phyloP scores from a whole-genome alignment of 1,140 invertebrate genomes.

The Drosophila setifemur region DNA sequence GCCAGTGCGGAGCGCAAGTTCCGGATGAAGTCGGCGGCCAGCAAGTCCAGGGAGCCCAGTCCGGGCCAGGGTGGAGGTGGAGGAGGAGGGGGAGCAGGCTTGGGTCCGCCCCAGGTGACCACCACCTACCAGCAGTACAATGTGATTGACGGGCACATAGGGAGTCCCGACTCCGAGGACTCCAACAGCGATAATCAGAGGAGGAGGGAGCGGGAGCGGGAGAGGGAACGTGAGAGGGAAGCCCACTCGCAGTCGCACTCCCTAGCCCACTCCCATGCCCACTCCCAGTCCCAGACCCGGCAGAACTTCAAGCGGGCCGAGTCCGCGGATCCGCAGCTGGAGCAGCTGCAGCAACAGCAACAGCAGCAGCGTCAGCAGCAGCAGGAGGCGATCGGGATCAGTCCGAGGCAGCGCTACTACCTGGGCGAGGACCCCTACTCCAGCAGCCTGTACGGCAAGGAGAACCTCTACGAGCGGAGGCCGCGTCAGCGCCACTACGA shows the following conservation, averaged over 20 bases:
- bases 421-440: constrained; percentile 92
- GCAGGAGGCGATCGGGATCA: too few relatives aligned
- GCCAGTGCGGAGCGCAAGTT: constrained; percentile 88
- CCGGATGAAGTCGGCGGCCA: constrained; percentile 83
- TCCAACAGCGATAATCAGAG: constrained; percentile 45
- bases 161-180: constrained; percentile 68
- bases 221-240: constrained; percentile 2
- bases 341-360: constrained; percentile 46
- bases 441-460: constrained; percentile 90
- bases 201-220: constrained; percentile 10
- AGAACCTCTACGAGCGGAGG: constrained; percentile 88
- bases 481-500: constrained; percentile 39
- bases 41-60: constrained; percentile 83
- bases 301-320: constrained; percentile 49
- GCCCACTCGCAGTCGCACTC: too few relatives aligned
- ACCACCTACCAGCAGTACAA: constrained; percentile 86
- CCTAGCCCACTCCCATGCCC: too few relatives aligned
- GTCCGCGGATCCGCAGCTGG: constrained; percentile 55
- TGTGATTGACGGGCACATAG: constrained; percentile 85
- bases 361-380: too few relatives aligned
- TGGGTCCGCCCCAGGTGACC: constrained; percentile 67
- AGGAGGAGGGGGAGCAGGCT: too few relatives aligned
- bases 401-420: constrained; percentile 89
- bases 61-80: constrained; percentile 73
- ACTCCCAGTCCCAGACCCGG: constrained; percentile 8